Evolutionary conservation across 2,113 vertebrate species (phyloP).

Genomic region (Saccopteryx bilineata): DNA sequence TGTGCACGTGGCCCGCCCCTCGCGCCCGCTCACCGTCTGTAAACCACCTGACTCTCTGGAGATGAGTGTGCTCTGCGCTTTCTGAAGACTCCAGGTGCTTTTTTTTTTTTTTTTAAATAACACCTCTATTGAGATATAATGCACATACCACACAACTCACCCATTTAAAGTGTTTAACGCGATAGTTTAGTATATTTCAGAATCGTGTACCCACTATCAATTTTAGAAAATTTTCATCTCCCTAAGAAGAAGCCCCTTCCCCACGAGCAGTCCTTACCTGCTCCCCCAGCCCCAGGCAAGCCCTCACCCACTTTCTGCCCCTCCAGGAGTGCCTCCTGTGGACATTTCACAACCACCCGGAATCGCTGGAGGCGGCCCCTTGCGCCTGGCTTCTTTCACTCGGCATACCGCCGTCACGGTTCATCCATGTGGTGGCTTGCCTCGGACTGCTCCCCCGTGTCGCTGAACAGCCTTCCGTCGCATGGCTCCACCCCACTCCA

Average conservation of each 20-base stretch:
- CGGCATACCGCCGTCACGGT: background rate
- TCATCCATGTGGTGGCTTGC: accelerated
- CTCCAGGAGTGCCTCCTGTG: background rate
- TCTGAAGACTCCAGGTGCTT: background rate
- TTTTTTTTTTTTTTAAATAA: background rate
- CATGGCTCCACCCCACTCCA: background rate
- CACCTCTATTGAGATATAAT: background rate
- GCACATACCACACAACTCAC: background rate
- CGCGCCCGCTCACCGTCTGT: background rate
- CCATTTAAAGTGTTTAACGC: background rate
- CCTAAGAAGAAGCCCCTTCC: background rate
- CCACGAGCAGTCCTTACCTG: background rate
- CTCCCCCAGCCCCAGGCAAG: too few relatives aligned
- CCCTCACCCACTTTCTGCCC: background rate
- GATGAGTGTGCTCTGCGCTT: background rate
- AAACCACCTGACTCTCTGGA: background rate
- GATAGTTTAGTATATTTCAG: background rate
- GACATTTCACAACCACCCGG: background rate
- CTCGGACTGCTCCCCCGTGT: background rate
- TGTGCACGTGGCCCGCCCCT: background rate
- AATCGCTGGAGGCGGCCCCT: accelerated
- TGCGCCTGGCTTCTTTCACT: background rate
- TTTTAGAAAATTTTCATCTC: background rate
- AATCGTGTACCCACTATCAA: background rate
- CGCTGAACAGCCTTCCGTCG: background rate